Percentiles rank a stretch among this genome's conserved stretches.
Evolutionary conservation across 1,140 invertebrate genomes (phyloP).

Genomic region (Drosophila subobscura): DNA sequence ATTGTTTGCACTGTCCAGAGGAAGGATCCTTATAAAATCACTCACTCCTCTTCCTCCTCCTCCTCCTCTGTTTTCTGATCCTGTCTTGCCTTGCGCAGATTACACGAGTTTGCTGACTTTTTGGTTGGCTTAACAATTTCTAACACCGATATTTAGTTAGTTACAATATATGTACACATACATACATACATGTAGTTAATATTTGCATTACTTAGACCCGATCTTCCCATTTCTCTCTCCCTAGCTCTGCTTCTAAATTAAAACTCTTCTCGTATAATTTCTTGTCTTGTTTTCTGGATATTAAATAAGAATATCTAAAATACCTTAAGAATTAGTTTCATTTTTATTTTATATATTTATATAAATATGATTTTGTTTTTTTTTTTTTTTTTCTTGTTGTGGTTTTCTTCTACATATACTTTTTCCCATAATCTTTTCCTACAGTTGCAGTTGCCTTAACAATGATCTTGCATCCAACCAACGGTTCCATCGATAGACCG

Average conservation of each 20-base stretch:
- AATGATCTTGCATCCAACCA: constrained; percentile 51
- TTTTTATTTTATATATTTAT: constrained; percentile 62
- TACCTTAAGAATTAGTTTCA: constrained; percentile 74
- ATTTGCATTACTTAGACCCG: constrained; percentile 44
- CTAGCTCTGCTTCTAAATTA: constrained; percentile 53
- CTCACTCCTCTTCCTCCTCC: neutral
- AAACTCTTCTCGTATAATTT: constrained; percentile 62
- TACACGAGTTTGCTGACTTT: constrained; percentile 26
- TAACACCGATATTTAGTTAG: constrained; percentile 75
- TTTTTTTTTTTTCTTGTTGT: constrained; percentile 6
- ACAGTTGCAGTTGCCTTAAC: constrained; percentile 64
- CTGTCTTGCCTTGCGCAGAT: constrained; percentile 30
- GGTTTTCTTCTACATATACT: constrained; percentile 24
- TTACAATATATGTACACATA: constrained; percentile 48
- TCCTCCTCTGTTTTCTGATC: constrained; percentile 14
- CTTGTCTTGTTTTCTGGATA: constrained; percentile 70
- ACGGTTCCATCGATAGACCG: too few species aligned
- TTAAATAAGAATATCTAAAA: constrained; percentile 84
- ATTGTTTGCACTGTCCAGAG: constrained; percentile 21
- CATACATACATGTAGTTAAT: constrained; percentile 41
- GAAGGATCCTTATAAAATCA: constrained; percentile 11
- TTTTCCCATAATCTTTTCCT: constrained; percentile 45
- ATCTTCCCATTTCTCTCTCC: constrained; percentile 43
- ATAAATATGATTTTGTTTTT: constrained; percentile 69
- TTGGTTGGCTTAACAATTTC: constrained; percentile 58